These are phyloP conservation scores for Bilobella aurantiaca DNA, from an alignment of 1,140 invertebrate species.

Conservation along the genomic window DNA sequence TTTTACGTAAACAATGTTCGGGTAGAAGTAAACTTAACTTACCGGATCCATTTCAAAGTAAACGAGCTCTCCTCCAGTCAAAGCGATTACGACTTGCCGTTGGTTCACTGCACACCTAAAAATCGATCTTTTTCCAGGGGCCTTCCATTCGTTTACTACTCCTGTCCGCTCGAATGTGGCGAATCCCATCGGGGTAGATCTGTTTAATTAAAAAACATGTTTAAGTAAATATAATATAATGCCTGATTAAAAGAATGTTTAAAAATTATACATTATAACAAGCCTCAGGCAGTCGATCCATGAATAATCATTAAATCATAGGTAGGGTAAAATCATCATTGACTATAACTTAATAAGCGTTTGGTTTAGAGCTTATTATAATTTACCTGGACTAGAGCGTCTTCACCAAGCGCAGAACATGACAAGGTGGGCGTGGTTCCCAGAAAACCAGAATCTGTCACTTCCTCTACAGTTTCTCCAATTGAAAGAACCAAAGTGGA, in stretches of 20 bases:
- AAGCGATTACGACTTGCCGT: slow-evolving; percentile 93
- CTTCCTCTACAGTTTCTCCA: slow-evolving; percentile 99
- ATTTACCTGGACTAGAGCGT: slow-evolving; percentile 87
- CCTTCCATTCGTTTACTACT: slow-evolving; percentile 99
- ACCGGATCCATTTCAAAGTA: slow-evolving; percentile 99
- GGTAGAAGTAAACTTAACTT: slow-evolving; percentile 30
- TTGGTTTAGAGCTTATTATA: too few species aligned
- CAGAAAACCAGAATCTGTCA: slow-evolving; percentile 96
- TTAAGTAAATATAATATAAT: neutral
- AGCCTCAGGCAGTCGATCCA: slow-evolving; percentile 2
- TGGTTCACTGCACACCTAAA: slow-evolving; percentile 98
- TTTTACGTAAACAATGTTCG: too few species aligned
- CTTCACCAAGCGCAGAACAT: slow-evolving; percentile 92
- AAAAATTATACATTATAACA: neutral
- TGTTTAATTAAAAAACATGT: slow-evolving; percentile 37
- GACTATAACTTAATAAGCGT: too few species aligned
- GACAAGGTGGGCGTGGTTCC: slow-evolving; percentile 95
- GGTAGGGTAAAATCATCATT: neutral
- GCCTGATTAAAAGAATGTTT: neutral
- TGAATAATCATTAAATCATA: neutral
- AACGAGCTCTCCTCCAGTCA: slow-evolving; percentile 93
- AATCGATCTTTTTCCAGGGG: slow-evolving; percentile 92
- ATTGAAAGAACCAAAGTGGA: slow-evolving; percentile 98
- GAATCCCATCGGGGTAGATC: slow-evolving; percentile 96
- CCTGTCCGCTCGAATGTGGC: slow-evolving; percentile 94